Base-by-base conservation (phyloP, 1,140 invertebrate species). In the Cotesia typhae region DNA sequence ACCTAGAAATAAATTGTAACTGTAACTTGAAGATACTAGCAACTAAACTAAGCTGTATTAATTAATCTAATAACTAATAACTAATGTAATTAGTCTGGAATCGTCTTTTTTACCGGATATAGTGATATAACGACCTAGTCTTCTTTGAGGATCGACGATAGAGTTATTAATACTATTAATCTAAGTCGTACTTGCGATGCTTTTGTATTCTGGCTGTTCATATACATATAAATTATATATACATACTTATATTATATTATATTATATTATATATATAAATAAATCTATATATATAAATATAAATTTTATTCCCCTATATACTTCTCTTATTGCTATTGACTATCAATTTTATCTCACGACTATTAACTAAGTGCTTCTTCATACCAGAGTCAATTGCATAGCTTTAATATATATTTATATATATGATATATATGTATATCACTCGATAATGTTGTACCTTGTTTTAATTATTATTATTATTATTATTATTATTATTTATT, bases 351-450 rank as follows among this genome's bases (percentile, higher is more conserved):
- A 37, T 37, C 7, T 51, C 63, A 65, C 60, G 47, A 61, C 36
- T 64, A 53, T 65, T 64, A 72, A 72, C 63, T 72, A 72, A 72
- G 70, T 72, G 70, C 70, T 72, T 72, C 70, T 72, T 72, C 70
- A 59, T 67, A 67, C 70, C 70, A 64, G 53, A 66, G 70, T 72
- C 70, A 72, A 72, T 72, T 72, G 70, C 64, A 59, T 72, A 72
- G 70, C 70, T 72, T 72, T 72, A 72, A 69, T 37, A 37, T 14
- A 14, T 41, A 57, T 59, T 60, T 37, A 37, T 14, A 14, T 41
- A 57, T 59, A 10, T 41, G 38, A 47, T 47, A 47, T 47, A 10
- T 47, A 47, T 47, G 41, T 47, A 47, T 47, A 57, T 55, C 51
- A 68, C 52, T 36, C 47, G 66, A 68, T 36, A 68, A 68, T 68